Evolutionary conservation across 2,113 vertebrate genomes (phyloP), one percentile per base, ranked within the genome.

Genomic region (Motacilla alba): DNA sequence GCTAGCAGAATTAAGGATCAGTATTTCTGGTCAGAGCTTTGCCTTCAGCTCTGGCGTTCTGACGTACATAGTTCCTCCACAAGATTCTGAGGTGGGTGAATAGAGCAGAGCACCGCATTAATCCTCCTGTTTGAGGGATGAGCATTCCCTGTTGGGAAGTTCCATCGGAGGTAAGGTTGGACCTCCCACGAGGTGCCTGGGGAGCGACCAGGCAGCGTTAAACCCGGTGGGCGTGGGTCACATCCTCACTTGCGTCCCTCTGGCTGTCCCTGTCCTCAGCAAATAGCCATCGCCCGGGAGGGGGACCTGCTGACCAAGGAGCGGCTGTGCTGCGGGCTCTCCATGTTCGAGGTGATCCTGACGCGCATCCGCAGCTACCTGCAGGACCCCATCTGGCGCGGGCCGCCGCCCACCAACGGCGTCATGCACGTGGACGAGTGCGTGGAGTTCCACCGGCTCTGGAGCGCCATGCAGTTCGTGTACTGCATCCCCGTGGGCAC

Each of bases 391-490:
- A 99, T 99, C 97, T 99, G 99, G 99, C 98, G 99, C 0, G 99
- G 99, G 21, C 99, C 99, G 0, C 99, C 99, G 1, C 99, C 99
- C 20, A 99, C 99, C 73, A 99, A 99, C 1, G 99, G 99, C 0
- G 99, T 99, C 90, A 99, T 99, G 99, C 99, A 99, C 1, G 99
- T 99, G 26, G 99, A 99, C 0, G 99, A 99, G 97, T 99, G 99
- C 1, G 98, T 99, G 96, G 99, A 99, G 97, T 99, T 99, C 95
- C 99, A 99, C 96, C 99, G 99, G 53, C 99, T 99, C 83, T 99
- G 99, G 99, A 99, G 99, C 3, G 99, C 99, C 97, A 99, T 99
- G 99, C 99, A 99, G 97, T 99, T 99, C 19, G 99, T 99, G 24
- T 99, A 99, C 98, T 99, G 99, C 97, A 99, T 99, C 95, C 99